phyloP scores from a whole-genome alignment of 1,140 invertebrate species.

The Cydia pomonella region DNA sequence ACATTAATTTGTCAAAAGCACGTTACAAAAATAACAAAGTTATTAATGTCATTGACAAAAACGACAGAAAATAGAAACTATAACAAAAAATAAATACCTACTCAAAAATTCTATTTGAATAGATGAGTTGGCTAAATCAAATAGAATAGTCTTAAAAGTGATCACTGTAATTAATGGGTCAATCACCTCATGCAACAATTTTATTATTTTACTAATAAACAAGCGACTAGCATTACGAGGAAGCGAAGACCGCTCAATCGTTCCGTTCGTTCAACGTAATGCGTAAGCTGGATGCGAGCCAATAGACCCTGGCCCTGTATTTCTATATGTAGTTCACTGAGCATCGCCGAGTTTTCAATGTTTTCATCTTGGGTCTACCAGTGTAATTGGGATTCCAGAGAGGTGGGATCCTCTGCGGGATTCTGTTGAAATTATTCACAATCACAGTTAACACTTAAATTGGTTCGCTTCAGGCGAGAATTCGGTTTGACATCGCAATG shows the following conservation, averaged over 20 bases:
- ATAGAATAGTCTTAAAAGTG: not conserved
- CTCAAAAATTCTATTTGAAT: not conserved
- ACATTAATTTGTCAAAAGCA: no score
- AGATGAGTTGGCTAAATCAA: not conserved
- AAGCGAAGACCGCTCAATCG: not conserved
- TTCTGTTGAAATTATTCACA: not conserved
- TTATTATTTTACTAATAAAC: not conserved
- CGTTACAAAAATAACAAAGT: no score
- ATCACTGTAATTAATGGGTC: not conserved
- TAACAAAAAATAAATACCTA: no score
- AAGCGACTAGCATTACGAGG: constrained; percentile 5
- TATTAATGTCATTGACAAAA: no score
- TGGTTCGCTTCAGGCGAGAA: not conserved
- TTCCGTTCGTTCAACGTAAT: not conserved
- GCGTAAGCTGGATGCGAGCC: not conserved
- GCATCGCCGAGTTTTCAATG: not conserved
- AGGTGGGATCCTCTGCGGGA: no score
- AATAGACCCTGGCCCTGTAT: constrained; percentile 17
- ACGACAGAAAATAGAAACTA: no score
- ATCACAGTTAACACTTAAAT: not conserved
- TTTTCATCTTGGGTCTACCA: not conserved
- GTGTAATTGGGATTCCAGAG: not conserved
- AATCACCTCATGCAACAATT: not conserved
- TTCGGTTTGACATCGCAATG: not conserved
- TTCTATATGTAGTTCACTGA: not conserved